phyloP scores from a whole-genome alignment of 2,797 vertebrate genomes.

The Calcarius lapponicus region DNA sequence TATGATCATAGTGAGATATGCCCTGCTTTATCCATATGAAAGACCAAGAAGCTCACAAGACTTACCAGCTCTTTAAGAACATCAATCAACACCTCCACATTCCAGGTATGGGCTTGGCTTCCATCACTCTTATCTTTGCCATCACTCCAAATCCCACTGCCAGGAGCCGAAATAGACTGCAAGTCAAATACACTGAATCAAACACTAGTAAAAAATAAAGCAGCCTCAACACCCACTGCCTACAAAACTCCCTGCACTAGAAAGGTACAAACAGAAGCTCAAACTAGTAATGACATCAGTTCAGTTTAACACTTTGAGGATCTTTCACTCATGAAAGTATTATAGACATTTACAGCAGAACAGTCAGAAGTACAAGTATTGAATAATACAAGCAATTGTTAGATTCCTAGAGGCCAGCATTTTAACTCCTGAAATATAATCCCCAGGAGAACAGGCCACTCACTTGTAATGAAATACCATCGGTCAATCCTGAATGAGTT shows the following conservation, averaged over 20 bases:
- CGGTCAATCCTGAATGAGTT: conserved; percentile 94
- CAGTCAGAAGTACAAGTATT: neutral
- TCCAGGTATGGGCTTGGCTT: conserved; percentile 95
- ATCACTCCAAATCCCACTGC: conserved; percentile 99
- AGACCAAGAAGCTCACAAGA: conserved; percentile 11
- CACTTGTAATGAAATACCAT: conserved; percentile 95
- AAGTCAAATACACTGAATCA: conserved; percentile 36
- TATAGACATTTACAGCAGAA: neutral
- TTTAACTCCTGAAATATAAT: neutral
- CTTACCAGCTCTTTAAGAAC: conserved; percentile 96
- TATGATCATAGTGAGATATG: neutral
- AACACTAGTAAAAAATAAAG: neutral
- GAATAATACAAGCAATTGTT: neutral
- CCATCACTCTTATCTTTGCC: conserved; percentile 98
- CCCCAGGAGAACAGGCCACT: neutral
- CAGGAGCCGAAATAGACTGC: conserved; percentile 95
- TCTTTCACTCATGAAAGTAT: neutral
- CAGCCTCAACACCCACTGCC: neutral
- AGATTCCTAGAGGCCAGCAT: neutral
- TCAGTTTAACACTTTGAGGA: neutral
- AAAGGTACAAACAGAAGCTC: neutral
- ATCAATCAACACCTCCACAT: conserved; percentile 97
- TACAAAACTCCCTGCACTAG: neutral
- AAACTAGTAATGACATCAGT: neutral
- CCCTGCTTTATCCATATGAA: neutral